Evolutionary conservation across 2,797 vertebrate genomes (phyloP).

Genomic region (Saxicola maurus): DNA sequence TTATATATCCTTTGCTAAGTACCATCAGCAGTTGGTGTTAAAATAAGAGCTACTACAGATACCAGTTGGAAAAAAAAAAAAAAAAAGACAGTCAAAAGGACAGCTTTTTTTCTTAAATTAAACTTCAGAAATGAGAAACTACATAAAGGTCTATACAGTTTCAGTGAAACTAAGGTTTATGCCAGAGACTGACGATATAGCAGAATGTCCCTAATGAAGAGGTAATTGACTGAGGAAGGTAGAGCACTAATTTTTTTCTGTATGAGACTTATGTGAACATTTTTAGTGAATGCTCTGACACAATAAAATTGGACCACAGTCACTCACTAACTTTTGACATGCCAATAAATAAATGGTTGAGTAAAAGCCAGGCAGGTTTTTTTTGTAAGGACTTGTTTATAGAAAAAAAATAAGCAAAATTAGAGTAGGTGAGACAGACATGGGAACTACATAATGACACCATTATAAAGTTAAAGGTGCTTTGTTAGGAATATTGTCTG

Average conservation of each 20-base stretch:
- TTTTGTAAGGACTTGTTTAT: not conserved
- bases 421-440: not conserved
- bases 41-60: not conserved
- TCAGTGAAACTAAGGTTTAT: not conserved
- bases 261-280: rapidly evolving
- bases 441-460: not conserved
- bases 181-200: not conserved
- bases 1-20: not conserved
- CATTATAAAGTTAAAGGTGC: not conserved
- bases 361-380: not conserved
- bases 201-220: not conserved
- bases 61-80: rapidly evolving
- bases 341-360: not conserved
- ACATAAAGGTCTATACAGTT: rapidly evolving
- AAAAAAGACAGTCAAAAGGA: not conserved
- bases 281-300: not conserved
- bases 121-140: not conserved
- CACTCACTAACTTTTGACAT: not conserved
- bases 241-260: not conserved
- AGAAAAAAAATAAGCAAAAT: not conserved
- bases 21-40: not conserved
- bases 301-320: not conserved
- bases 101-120: not conserved
- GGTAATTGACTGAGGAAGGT: not conserved
- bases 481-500: not conserved